Evolutionary conservation across 2,113 vertebrate genomes (phyloP), one percentile per base, ranked within the genome.

Genomic region (Mixornis gularis): DNA sequence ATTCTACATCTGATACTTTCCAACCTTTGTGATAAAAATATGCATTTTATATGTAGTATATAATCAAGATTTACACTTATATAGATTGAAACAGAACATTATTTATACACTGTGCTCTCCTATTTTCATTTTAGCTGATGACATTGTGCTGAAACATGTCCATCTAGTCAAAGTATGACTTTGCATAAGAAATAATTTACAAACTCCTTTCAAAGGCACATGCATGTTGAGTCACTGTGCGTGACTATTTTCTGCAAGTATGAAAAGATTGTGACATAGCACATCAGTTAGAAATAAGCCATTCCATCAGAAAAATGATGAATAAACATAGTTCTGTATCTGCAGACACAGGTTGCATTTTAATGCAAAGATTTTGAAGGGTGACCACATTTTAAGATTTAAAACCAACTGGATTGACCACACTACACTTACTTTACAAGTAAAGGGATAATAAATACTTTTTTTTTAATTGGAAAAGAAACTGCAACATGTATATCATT

Each of bases 241-340:
- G 34, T 41, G 94, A 81, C 88, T 92, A 72, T 92, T 94, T 95
- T 94, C 79, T 65, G 73, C 83, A 94, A 95, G 94, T 64, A 73
- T 0, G 1, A 71, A 86, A 87, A 91, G 68, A 72, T 3, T 52
- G 79, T 91, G 91, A 81, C 87, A 93, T 3, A 74, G 51, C 16
- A 38, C 49, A 86, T 73, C 79, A 79, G 86, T 77, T 77, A 18
- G 20, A 93, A 83, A 80, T 26, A 89, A 89, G 46, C 56, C 43
- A 74, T 92, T 88, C 85, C 82, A 80, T 9, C 40, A 82, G 74
- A 92, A 94, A 90, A 63, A 46, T 1, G 0, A 78, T 55, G 44
- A 74, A 72, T 41, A 94, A 89, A 79, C n/a, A 62, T 17, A 52
- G 70, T 25, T 83, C 55, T 64, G 3, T 38, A 44, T 74, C 59